Conservation (phyloP, 1,140 invertebrate species). For the Macrosteles quadrilineatus region DNA sequence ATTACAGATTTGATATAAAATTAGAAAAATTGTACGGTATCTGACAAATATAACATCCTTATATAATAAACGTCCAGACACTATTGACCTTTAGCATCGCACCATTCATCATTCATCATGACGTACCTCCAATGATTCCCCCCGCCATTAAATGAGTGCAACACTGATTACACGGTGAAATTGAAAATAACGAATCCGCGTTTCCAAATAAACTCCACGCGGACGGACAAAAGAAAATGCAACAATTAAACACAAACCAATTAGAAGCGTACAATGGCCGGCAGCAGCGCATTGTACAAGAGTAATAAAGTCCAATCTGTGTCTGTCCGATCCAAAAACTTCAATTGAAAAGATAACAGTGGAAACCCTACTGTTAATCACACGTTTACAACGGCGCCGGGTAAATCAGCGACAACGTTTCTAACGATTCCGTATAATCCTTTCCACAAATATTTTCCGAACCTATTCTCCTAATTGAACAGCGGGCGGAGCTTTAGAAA, state of each 20-base stretch:
- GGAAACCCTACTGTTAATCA: neutral
- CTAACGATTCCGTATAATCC: neutral
- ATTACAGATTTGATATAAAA: too few relatives aligned
- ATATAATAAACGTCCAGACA: too few relatives aligned
- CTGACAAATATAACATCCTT: too few relatives aligned
- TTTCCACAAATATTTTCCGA: constrained; percentile 16
- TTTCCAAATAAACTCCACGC: too few relatives aligned
- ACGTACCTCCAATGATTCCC: too few relatives aligned
- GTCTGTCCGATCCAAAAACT: constrained; percentile 9
- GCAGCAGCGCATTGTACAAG: constrained; percentile 14
- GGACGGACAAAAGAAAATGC: neutral
- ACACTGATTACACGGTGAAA: too few relatives aligned
- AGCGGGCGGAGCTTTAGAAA: constrained; percentile 12
- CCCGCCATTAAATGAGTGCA: too few relatives aligned
- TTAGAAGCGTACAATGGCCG: neutral
- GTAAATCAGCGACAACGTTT: neutral
- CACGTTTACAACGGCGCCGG: neutral
- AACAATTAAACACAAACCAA: constrained; percentile 20
- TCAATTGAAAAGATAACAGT: constrained; percentile 9
- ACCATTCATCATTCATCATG: too few relatives aligned
- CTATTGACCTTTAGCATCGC: too few relatives aligned
- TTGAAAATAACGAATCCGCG: too few relatives aligned
- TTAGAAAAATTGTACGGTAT: too few relatives aligned
- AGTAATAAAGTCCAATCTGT: constrained; percentile 18
- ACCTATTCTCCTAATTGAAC: constrained; percentile 12